Percentiles rank a stretch among this genome's conserved stretches.
phyloP scores from a whole-genome alignment of 53 echinoderm and acorn worm genomes.

The Hippasteria phrygiana region DNA sequence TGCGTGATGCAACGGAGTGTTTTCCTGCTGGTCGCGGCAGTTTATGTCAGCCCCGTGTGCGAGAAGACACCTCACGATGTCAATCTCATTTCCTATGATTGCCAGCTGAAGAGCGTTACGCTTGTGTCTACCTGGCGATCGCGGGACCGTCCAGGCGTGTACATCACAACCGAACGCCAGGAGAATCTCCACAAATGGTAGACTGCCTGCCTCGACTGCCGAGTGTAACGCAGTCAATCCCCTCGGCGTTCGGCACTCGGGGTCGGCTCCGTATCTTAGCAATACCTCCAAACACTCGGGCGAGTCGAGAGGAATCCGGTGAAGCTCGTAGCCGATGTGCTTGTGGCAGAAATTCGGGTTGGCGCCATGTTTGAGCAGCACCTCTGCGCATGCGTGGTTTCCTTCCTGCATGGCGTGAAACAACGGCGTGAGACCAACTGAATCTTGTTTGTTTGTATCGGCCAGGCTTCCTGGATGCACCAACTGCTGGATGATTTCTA shows the following conservation, averaged over 20 bases:
- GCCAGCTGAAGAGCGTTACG: slow-evolving; percentile 79
- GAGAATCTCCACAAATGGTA: slow-evolving; percentile 77
- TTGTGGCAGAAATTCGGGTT: slow-evolving; percentile 83
- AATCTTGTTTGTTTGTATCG: slow-evolving; percentile 74
- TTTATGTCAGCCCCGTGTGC: slow-evolving; percentile 82
- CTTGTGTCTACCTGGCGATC: slow-evolving; percentile 26
- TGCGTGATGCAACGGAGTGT: slow-evolving; percentile 87
- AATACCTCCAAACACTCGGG: slow-evolving; percentile 84
- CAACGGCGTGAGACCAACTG: slow-evolving; percentile 77
- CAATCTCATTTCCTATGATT: slow-evolving; percentile 69
- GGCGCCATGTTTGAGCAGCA: slow-evolving; percentile 82
- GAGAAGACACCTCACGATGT: slow-evolving; percentile 75
- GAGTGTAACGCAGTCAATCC: slow-evolving; percentile 84
- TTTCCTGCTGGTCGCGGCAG: slow-evolving; percentile 75
- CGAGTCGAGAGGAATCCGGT: slow-evolving; percentile 66
- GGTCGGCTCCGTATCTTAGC: slow-evolving; percentile 86
- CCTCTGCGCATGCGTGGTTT: slow-evolving; percentile 71
- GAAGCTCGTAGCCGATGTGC: slow-evolving; percentile 89
- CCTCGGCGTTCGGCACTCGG: slow-evolving; percentile 70
- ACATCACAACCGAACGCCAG: slow-evolving; percentile 67
- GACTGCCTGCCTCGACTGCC: slow-evolving; percentile 78
- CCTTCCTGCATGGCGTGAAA: slow-evolving; percentile 90
- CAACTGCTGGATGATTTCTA: slow-evolving; percentile 54
- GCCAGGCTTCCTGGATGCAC: slow-evolving; percentile 60
- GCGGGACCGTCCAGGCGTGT: slow-evolving; percentile 41